A percentile compares a stretch with the other conserved stretches of the same genome.
These are phyloP conservation scores for Pangasius larnaudii DNA, from an alignment of 2,797 vertebrate genomes.

Conservation along the genomic window DNA sequence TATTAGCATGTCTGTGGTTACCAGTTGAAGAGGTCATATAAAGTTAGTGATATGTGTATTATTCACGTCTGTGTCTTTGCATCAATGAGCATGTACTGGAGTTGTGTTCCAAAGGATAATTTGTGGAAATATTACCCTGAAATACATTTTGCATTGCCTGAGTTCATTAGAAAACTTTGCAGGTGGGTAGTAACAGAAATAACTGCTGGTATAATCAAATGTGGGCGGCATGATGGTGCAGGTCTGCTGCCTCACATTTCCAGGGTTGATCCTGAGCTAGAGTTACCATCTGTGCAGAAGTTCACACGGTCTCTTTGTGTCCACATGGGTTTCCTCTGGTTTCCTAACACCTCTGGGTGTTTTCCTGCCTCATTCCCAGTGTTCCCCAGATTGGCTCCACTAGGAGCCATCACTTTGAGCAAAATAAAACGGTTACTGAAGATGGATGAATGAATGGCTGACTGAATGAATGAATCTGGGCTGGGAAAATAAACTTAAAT, in stretches of 20 bases:
- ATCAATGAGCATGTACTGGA: not conserved
- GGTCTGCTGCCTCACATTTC: not conserved
- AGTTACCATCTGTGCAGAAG: constrained; percentile 1
- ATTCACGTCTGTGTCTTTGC: not conserved
- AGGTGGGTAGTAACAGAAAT: constrained; percentile 24
- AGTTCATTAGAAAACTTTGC: constrained; percentile 16
- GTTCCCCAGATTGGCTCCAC: not conserved
- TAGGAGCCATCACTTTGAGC: not conserved
- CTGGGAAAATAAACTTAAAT: not conserved
- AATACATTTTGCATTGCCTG: not conserved
- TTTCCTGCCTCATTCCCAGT: not conserved
- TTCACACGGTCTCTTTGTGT: not conserved
- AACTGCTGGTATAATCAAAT: constrained; percentile 4
- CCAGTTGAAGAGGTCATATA: not conserved
- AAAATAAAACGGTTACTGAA: not conserved
- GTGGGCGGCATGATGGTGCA: not conserved
- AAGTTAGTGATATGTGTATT: not conserved
- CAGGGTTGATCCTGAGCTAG: not conserved
- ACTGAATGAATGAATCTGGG: not conserved
- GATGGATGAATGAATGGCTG: not conserved
- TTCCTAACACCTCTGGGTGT: not conserved
- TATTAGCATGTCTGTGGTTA: not conserved
- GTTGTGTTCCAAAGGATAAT: not conserved
- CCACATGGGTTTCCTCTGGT: not conserved
- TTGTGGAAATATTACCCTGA: not conserved